Base-by-base conservation (phyloP, 2,113 vertebrate genomes). In the Chinchilla lanigera region DNA sequence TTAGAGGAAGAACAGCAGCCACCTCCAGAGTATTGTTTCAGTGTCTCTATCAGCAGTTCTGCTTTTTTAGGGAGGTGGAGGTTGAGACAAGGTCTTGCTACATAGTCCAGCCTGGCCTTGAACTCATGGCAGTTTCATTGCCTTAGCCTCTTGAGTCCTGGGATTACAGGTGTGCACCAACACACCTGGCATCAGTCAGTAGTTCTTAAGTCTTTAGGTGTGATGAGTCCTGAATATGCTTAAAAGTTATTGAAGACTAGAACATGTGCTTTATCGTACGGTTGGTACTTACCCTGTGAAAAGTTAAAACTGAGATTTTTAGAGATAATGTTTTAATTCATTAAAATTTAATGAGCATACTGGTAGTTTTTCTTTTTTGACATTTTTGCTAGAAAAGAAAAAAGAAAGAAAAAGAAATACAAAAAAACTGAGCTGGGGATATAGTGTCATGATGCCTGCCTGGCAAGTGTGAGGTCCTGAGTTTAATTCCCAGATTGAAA, bases 281-380 rank as follows among this genome's bases (percentile, higher is more conserved):
- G 1, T 75, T 89, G 54, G 69, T 93, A 33, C 38, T 88, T 17
- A 50, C 41, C 11, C 3, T 80, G 56, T 86, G 90, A 88, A 71
- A 93, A 93, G 88, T 86, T 94, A 96, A 95, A 80, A 60, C 16
- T 12, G n/a, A 78, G 52, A 87, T 63, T 52, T 96, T 86, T 0
- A 67, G 82, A 65, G 61, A 13, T 61, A 61, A 69, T 13, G 50
- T 65, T 93, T 87, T 61, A 75, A 93, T 84, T 54, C 38, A 86
- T 41, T 69, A 67, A 58, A 88, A 73, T 67, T 86, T 78, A 67
- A 17, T 86, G 63, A 61, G 73, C 93, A 91, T 63, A 69, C 19
- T 69, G 38, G 50, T 47, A 47, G 85, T 90, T 75, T 69, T 67
- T 83, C 56, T 67, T 82, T 67, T 65, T 16, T 41, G 63, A 50